Conservation (phyloP, 2,888 invertebrate genomes). For the Cactoblastis cactorum region DNA sequence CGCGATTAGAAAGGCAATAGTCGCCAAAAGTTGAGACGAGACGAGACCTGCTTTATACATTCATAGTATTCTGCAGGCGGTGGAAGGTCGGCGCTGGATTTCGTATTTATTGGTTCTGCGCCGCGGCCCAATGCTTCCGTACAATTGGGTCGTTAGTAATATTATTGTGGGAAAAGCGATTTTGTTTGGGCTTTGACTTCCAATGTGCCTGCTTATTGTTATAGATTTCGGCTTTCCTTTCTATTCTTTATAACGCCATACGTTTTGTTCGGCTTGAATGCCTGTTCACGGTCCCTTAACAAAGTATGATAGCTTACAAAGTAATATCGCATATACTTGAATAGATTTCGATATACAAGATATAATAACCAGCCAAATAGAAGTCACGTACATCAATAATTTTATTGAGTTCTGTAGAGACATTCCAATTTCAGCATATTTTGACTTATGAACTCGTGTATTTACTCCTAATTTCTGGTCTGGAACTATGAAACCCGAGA, state of each 20-base stretch:
- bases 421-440: no score
- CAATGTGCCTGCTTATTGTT: conserved; percentile 70
- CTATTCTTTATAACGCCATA: conserved; percentile 58
- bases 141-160: conserved; percentile 78
- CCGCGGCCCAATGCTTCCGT: conserved; percentile 67
- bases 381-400: no score
- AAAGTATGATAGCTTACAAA: conserved; percentile 49
- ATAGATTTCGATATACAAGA: neutral
- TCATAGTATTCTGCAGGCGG: conserved; percentile 47
- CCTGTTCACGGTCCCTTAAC: conserved; percentile 50
- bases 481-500: no score
- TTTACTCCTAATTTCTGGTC: no score
- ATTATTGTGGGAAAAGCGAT: conserved; percentile 74
- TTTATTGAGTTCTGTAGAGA: no score
- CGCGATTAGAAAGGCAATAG: conserved; percentile 52
- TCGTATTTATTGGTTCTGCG: conserved; percentile 75
- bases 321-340: conserved; percentile 16
- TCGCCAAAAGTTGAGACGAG: conserved; percentile 48
- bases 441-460: no score
- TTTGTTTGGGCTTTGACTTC: conserved; percentile 75
- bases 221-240: conserved; percentile 64
- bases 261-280: conserved; percentile 58
- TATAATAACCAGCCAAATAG: no score
- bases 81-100: conserved; percentile 64
- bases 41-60: conserved; percentile 59